Conservation (phyloP, 2,797 vertebrate genomes). For the Trematocara caparti region DNA sequence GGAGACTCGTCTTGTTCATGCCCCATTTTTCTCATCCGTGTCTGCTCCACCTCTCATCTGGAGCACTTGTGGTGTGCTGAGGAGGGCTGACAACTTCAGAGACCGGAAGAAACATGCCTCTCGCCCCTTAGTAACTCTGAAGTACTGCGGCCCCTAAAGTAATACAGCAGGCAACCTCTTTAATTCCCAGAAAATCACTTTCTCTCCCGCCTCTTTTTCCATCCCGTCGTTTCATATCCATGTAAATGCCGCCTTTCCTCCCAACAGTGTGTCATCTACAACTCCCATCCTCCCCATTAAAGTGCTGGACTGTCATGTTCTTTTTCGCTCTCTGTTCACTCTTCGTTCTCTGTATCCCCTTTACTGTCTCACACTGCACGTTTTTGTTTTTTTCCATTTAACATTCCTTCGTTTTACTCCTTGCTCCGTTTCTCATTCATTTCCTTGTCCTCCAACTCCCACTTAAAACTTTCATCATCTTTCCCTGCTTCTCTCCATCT, state of each 20-base stretch:
- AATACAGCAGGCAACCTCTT: conserved; percentile 21
- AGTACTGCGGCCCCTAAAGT: conserved; percentile 16
- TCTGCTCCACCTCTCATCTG: conserved; percentile 55
- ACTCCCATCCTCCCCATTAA: not conserved
- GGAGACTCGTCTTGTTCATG: conserved; percentile 44
- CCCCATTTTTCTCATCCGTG: conserved; percentile 46
- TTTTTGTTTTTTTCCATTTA: not conserved
- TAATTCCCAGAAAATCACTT: conserved; percentile 27
- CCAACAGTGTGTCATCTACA: not conserved
- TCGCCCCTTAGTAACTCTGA: conserved; percentile 7
- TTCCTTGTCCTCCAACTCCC: not conserved
- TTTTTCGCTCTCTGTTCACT: not conserved
- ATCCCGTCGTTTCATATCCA: conserved; percentile 2
- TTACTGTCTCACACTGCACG: not conserved
- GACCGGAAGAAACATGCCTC: conserved; percentile 41
- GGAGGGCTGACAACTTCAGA: conserved; percentile 47
- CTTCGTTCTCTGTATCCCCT: not conserved
- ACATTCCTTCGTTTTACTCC: not conserved
- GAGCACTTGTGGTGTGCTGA: conserved; percentile 34
- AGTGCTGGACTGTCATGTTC: conserved; percentile 9
- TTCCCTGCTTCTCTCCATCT: not conserved
- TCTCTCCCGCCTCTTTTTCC: conserved; percentile 1
- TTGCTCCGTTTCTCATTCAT: not conserved
- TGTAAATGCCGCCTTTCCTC: not conserved
- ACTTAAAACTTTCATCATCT: conserved; percentile 3